Percentiles rank a stretch among this genome's conserved stretches.
Conservation (phyloP, 2,113 vertebrate species). For the Poeciliopsis retropinna region DNA sequence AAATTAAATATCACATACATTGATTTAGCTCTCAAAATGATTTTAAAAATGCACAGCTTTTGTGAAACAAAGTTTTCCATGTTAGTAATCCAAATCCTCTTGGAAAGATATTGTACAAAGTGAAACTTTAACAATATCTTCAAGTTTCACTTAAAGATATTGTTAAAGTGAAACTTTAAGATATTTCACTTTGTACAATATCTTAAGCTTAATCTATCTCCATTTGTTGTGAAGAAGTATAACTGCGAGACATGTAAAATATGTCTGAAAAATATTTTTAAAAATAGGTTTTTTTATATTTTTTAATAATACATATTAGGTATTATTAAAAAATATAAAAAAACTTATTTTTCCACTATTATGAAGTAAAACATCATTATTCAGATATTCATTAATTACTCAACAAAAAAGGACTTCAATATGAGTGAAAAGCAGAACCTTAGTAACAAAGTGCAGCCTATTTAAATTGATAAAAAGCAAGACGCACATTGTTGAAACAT, state of each 20-base stretch:
- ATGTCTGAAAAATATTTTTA: too few species aligned
- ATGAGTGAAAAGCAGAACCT: conserved; percentile 11
- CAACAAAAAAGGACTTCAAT: conserved; percentile 16
- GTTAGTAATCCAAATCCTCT: conserved; percentile 13
- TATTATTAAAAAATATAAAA: background rate
- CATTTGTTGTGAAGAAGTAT: background rate
- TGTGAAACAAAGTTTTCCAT: conserved; percentile 32
- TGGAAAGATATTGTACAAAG: too few species aligned
- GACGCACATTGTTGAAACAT: background rate
- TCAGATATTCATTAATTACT: background rate
- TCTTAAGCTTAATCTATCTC: background rate
- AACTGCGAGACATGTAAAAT: too few species aligned
- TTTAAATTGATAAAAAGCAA: conserved; percentile 7
- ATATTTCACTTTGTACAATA: too few species aligned
- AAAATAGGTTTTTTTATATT: too few species aligned
- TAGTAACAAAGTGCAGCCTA: conserved; percentile 5
- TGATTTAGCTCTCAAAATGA: conserved; percentile 67
- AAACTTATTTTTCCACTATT: background rate
- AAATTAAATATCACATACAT: conserved; percentile 69
- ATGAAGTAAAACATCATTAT: background rate
- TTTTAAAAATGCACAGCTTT: conserved; percentile 43
- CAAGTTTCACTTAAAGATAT: too few species aligned
- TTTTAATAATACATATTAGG: too few species aligned
- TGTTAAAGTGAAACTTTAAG: too few species aligned
- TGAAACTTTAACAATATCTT: too few species aligned